These are phyloP conservation scores for Zaprionus davidi DNA, from an alignment of 1,140 invertebrate genomes.

Conservation along the genomic window DNA sequence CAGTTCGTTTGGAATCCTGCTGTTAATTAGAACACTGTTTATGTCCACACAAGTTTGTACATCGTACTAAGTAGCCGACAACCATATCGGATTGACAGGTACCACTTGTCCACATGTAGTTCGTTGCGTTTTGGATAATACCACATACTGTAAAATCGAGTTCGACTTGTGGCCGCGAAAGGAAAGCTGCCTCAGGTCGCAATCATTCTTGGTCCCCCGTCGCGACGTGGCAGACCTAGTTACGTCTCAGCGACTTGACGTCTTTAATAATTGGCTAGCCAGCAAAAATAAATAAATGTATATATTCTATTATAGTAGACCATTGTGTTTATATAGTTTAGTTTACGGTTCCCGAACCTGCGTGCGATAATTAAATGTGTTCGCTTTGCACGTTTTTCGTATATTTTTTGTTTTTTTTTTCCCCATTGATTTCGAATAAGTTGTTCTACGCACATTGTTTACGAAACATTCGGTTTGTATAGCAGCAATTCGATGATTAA, in stretches of 20 bases:
- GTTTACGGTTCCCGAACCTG: not conserved
- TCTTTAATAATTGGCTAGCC: slow-evolving; percentile 3
- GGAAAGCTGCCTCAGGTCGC: slow-evolving; percentile 9
- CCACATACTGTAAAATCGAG: slow-evolving; percentile 42
- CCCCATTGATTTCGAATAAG: slow-evolving; percentile 3
- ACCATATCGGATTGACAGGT: slow-evolving; percentile 41
- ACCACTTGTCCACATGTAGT: slow-evolving; percentile 19
- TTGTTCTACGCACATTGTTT: slow-evolving; percentile 35
- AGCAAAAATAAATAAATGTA: not conserved
- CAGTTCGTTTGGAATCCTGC: slow-evolving; percentile 30
- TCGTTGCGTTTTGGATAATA: slow-evolving; percentile 17
- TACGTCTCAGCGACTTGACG: not conserved
- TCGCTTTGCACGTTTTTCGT: not conserved
- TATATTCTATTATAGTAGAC: not conserved
- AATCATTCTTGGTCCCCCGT: not conserved
- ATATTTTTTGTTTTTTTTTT: slow-evolving; percentile 22
- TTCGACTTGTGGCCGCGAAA: slow-evolving; percentile 14
- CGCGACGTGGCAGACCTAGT: not conserved
- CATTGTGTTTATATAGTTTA: slow-evolving; percentile 5
- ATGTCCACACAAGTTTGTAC: slow-evolving; percentile 25
- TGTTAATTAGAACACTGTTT: slow-evolving; percentile 40
- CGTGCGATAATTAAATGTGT: not conserved
- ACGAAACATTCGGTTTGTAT: slow-evolving; percentile 26
- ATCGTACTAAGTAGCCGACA: slow-evolving; percentile 10
- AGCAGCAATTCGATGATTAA: not conserved